A percentile compares a stretch with the other conserved stretches of the same genome.
Evolutionary conservation across 2,113 vertebrate genomes (phyloP).

Genomic region (Paraplagusia blochii): DNA sequence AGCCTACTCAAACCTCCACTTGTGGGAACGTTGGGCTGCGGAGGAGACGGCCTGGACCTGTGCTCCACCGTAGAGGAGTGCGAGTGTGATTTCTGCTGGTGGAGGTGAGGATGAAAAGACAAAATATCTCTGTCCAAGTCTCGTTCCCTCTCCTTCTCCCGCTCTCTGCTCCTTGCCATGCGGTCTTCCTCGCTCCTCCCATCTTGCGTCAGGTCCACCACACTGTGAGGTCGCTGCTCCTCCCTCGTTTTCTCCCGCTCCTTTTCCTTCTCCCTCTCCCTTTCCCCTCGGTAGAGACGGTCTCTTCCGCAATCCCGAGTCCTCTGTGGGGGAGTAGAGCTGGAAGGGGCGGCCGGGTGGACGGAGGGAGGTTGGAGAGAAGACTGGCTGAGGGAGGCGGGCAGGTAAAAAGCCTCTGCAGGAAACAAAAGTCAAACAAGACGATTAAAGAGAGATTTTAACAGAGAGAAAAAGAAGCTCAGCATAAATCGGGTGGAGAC

Average conservation of each 20-base stretch:
- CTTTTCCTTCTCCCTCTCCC: slow-evolving; percentile 69
- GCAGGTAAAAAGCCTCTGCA: slow-evolving; percentile 90
- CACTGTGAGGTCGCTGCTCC: slow-evolving; percentile 68
- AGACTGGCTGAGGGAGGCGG: slow-evolving; percentile 72
- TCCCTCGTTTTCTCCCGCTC: slow-evolving; percentile 76
- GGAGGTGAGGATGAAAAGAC: slow-evolving; percentile 48
- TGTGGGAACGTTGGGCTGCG: slow-evolving; percentile 38
- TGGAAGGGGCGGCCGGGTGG: slow-evolving; percentile 69
- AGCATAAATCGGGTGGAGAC: not conserved
- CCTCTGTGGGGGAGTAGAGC: slow-evolving; percentile 78
- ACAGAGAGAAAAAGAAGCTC: not conserved
- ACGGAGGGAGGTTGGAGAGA: slow-evolving; percentile 79
- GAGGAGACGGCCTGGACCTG: slow-evolving; percentile 53
- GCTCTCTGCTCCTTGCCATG: slow-evolving; percentile 36
- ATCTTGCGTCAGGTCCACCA: slow-evolving; percentile 80
- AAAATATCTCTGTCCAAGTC: slow-evolving; percentile 54
- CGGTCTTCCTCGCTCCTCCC: slow-evolving; percentile 69
- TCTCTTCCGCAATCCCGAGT: slow-evolving; percentile 81
- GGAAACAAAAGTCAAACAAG: slow-evolving; percentile 26
- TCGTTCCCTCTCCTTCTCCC: slow-evolving; percentile 52
- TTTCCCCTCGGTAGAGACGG: slow-evolving; percentile 73
- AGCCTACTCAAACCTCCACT: slow-evolving; percentile 59
- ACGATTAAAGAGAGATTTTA: slow-evolving; percentile 1
- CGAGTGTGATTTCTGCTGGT: slow-evolving; percentile 54
- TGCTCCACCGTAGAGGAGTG: slow-evolving; percentile 38